These are phyloP conservation scores for Zosterops hypoxanthus DNA, from an alignment of 2,113 vertebrate species.

Conservation along the genomic window DNA sequence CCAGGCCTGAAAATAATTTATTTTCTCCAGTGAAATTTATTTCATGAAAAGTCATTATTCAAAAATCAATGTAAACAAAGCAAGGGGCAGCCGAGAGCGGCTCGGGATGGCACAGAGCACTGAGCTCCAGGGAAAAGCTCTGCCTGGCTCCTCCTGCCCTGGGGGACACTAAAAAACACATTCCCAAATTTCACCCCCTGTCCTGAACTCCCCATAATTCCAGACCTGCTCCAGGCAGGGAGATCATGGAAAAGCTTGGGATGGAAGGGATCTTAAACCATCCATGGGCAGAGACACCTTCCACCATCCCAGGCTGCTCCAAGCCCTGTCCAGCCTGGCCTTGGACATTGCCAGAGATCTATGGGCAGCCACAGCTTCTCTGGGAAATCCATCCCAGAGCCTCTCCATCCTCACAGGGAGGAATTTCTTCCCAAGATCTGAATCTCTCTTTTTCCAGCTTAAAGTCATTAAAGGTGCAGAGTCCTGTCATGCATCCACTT, in stretches of 20 bases:
- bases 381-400: not conserved
- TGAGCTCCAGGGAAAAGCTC: not conserved
- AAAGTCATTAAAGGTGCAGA: not conserved
- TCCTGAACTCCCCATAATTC: not conserved
- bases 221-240: not conserved
- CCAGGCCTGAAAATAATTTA: not conserved
- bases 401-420: not conserved
- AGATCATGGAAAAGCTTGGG: not conserved
- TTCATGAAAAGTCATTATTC: not conserved
- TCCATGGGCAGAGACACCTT: not conserved
- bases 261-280: not conserved
- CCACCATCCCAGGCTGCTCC: not conserved
- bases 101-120: not conserved
- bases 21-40: not conserved
- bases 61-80: not conserved
- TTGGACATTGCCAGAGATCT: not conserved
- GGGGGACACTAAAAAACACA: rapidly evolving
- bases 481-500: not conserved
- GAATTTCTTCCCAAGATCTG: not conserved
- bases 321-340: rapidly evolving
- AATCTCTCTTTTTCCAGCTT: not conserved
- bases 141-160: not conserved
- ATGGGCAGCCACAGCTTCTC: not conserved
- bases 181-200: no score
- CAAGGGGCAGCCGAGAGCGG: not conserved